Evolutionary conservation across 2,797 vertebrate species (phyloP).

Genomic region (Anguilla anguilla): DNA sequence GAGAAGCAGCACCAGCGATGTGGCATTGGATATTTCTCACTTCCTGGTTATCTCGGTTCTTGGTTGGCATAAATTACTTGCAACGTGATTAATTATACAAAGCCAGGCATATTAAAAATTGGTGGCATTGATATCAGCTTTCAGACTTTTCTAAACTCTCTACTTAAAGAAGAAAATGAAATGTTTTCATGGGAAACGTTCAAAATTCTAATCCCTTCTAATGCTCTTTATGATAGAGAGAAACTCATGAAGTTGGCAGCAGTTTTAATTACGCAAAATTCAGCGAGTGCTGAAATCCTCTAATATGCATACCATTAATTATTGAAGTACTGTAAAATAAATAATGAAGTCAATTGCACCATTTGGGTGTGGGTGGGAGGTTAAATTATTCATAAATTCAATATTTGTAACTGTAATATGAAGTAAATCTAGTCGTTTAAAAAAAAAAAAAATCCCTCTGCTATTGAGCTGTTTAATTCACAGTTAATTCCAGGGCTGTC

Average conservation of each 20-base stretch:
- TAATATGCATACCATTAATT: slow-evolving; percentile 70
- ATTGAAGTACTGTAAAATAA: slow-evolving; percentile 73
- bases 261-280: slow-evolving; percentile 68
- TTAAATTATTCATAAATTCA: slow-evolving; percentile 76
- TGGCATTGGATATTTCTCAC: slow-evolving; percentile 28
- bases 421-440: slow-evolving; percentile 58
- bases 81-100: slow-evolving; percentile 26
- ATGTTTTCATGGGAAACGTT: slow-evolving; percentile 31
- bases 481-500: slow-evolving; percentile 46
- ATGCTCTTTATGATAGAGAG: slow-evolving; percentile 64
- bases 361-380: slow-evolving; percentile 69
- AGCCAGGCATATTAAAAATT: slow-evolving; percentile 6
- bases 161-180: slow-evolving; percentile 7
- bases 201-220: slow-evolving; percentile 64
- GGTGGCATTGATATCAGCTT: slow-evolving; percentile 4
- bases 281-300: slow-evolving; percentile 63
- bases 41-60: neutral
- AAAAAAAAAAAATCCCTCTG: slow-evolving; percentile 48
- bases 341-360: slow-evolving; percentile 70
- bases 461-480: slow-evolving; percentile 59
- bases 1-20: slow-evolving; percentile 20
- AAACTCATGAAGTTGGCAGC: slow-evolving; percentile 61
- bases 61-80: slow-evolving; percentile 1
- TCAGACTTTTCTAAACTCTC: slow-evolving; percentile 20
- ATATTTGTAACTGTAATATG: slow-evolving; percentile 76